Evolutionary conservation across 2,888 invertebrate species (phyloP).

Genomic region (Tipula vernalis): DNA sequence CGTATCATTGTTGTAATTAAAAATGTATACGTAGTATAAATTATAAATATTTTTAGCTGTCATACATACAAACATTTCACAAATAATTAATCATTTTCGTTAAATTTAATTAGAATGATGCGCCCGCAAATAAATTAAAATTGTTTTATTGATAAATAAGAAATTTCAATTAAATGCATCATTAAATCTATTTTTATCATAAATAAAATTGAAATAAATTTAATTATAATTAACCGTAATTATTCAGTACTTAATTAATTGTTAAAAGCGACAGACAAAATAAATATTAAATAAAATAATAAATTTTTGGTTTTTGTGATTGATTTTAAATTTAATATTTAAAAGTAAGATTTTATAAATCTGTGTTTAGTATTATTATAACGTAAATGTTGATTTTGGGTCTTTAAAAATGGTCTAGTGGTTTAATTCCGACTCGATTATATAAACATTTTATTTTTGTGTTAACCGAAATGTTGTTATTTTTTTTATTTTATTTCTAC

Average conservation of each 20-base stretch:
- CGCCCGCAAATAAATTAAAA: background rate
- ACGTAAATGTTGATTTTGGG: background rate
- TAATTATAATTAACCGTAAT: background rate
- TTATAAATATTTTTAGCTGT: background rate
- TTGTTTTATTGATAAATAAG: background rate
- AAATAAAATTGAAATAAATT: background rate
- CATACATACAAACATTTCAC: background rate
- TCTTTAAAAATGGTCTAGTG: background rate
- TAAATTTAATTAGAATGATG: background rate
- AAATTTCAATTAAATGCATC: background rate
- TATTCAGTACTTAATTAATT: background rate
- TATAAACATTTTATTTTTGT: background rate
- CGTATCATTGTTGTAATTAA: background rate
- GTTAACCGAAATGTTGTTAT: background rate
- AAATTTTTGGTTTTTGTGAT: background rate
- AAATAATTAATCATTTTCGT: background rate
- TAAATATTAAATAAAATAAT: background rate
- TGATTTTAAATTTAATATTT: background rate
- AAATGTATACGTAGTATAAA: background rate
- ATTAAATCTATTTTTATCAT: background rate
- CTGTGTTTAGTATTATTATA: background rate
- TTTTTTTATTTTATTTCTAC: background rate
- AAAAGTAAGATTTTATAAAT: background rate
- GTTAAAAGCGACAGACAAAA: background rate
- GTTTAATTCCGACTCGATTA: background rate